Base-by-base conservation (phyloP, 2,888 invertebrate genomes). In the Uloborus plumipes region DNA sequence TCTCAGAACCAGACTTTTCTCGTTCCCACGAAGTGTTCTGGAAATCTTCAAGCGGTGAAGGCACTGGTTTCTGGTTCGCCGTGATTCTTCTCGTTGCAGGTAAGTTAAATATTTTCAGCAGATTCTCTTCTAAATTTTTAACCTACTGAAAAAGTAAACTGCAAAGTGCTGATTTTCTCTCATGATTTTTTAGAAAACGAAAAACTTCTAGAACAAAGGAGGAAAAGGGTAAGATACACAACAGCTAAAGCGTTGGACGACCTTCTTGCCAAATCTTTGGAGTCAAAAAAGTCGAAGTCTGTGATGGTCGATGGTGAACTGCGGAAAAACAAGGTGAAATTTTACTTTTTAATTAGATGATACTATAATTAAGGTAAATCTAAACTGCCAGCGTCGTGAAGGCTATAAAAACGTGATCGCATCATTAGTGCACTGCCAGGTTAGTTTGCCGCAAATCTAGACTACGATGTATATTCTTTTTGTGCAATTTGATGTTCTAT, bases 21-120 rank as follows among this genome's bases (percentile, higher is more conserved):
- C 11, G 16, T 6, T 2, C 55, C 1, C 9, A 55, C 16, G 55
- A 55, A 55, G 55, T 55, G 4, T 55, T 55, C 9, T 55, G 55
- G 16, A 55, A 55, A 55, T 55, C 55, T 3, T 14, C 15, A 1
- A 55, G 14, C 16, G n/a, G n/a, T n/a, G 55, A 55, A 55, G 55
- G 55, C 4, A 55, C 55, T 1, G 55, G 55, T 0, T 55, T 11
- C 14, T 55, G 55, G 55, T 55, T 11, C 55, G 55, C 55, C 4
- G 55, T 55, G 4, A 15, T 55, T 55, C 55, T 55, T 55, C 55
- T 55, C 55, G 18, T 55, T n/a, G 55, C 55, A 55, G 55, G 55
- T 55, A 55, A 55, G 55, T 55, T 55, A 55, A 9, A 11, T 55
- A 6, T 55, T 55, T 55, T 26, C 2, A 26, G 26, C 26, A 26